phyloP scores from a whole-genome alignment of 1,140 invertebrate genomes.

The Samia ricini region DNA sequence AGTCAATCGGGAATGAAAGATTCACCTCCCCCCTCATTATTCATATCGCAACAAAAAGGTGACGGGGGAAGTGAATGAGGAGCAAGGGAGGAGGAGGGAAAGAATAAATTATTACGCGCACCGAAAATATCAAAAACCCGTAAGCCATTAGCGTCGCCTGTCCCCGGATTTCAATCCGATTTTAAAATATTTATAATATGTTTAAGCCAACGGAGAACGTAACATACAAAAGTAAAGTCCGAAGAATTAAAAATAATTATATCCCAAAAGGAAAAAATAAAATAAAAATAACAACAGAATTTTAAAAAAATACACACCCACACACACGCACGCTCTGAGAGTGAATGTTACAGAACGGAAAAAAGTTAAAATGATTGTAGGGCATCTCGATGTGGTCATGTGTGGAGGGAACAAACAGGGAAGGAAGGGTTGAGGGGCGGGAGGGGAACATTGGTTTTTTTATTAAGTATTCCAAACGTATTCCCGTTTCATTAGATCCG shows the following conservation, averaged over 20 bases:
- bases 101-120: slow-evolving; percentile 62
- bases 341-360: slow-evolving; percentile 64
- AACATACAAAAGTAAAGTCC: slow-evolving; percentile 58
- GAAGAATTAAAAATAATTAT: slow-evolving; percentile 18
- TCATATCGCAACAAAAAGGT: slow-evolving; percentile 70
- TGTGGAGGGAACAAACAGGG: no score
- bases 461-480: slow-evolving; percentile 41
- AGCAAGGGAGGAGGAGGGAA: not conserved
- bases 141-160: slow-evolving; percentile 73
- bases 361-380: slow-evolving; percentile 72
- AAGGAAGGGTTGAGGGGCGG: no score
- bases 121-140: slow-evolving; percentile 75
- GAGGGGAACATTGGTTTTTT: no score
- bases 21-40: slow-evolving; percentile 45
- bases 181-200: slow-evolving; percentile 72
- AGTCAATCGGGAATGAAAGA: not conserved
- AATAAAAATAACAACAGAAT: slow-evolving; percentile 34
- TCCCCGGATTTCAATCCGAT: slow-evolving; percentile 67
- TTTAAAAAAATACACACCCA: no score
- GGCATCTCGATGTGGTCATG: slow-evolving; percentile 53
- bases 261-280: slow-evolving; percentile 66
- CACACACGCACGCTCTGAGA: slow-evolving; percentile 52
- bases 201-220: slow-evolving; percentile 61
- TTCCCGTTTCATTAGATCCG: slow-evolving; percentile 71
- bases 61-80: not conserved